Evolutionary conservation across 2,888 invertebrate species (phyloP).

Genomic region (Lymantria dispar): DNA sequence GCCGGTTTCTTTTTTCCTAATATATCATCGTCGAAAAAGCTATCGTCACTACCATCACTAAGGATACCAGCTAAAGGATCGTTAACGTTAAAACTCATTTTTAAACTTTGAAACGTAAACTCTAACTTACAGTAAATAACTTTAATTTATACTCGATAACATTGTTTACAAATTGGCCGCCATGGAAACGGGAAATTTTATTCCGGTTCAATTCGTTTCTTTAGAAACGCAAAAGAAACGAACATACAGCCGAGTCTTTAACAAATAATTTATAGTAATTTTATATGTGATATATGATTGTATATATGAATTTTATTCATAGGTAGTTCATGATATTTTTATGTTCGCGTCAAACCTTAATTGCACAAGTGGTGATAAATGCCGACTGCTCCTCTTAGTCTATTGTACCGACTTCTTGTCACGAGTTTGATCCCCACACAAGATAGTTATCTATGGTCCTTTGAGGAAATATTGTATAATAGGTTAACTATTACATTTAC

Average conservation of each 20-base stretch:
- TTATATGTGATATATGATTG: too few species aligned
- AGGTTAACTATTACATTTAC: too few species aligned
- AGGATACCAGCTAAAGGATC: constrained; percentile 85
- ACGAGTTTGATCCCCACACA: too few species aligned
- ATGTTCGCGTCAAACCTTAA: too few species aligned
- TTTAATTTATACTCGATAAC: constrained; percentile 6
- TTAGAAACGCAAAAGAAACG: constrained; percentile 12
- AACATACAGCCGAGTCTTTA: neutral
- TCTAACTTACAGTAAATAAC: constrained; percentile 3
- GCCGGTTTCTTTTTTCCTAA: constrained; percentile 66
- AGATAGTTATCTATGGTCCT: too few species aligned
- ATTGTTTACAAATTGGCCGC: constrained; percentile 56
- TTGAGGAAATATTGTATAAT: too few species aligned
- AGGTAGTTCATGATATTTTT: too few species aligned
- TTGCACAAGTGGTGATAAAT: too few species aligned
- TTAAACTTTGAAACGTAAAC: constrained; percentile 3
- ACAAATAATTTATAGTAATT: too few species aligned
- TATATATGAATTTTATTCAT: too few species aligned
- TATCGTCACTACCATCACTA: constrained; percentile 87
- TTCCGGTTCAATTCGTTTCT: constrained; percentile 4
- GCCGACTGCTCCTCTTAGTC: too few species aligned
- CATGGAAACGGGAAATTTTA: constrained; percentile 53
- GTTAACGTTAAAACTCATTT: constrained; percentile 82
- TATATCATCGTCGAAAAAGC: constrained; percentile 86
- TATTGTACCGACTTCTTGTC: too few species aligned